phyloP scores from a whole-genome alignment of 1,140 invertebrate genomes.

The Temnothorax curvispinosus region DNA sequence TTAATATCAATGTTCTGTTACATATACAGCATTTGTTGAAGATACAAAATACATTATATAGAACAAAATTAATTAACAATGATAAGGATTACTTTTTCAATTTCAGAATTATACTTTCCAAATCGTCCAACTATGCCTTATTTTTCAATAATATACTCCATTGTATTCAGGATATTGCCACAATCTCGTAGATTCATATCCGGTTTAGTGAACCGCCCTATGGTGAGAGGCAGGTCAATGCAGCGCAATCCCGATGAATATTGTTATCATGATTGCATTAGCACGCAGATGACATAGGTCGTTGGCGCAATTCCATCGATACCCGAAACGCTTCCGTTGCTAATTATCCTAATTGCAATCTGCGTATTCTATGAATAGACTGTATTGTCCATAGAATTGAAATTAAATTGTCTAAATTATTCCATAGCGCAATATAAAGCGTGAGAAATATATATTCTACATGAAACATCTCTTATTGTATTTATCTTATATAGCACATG shows the following conservation, averaged over 20 bases:
- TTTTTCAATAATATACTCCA: background rate
- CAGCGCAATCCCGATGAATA: constrained; percentile 30
- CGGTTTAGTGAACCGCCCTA: background rate
- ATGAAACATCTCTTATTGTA: background rate
- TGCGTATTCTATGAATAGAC: background rate
- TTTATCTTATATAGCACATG: background rate
- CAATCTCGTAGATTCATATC: background rate
- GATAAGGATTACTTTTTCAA: background rate
- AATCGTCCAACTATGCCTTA: background rate
- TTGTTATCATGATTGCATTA: constrained; percentile 43
- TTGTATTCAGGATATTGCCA: background rate
- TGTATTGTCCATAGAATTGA: background rate
- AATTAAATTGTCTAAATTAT: constrained; percentile 12
- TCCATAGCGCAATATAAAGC: background rate
- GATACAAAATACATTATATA: background rate
- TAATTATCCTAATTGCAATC: constrained; percentile 48
- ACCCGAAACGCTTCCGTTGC: background rate
- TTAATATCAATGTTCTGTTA: constrained; percentile 22
- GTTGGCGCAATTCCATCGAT: constrained; percentile 20
- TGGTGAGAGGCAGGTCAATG: background rate
- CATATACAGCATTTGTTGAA: background rate
- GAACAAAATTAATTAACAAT: background rate
- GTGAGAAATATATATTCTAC: background rate
- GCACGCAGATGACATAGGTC: background rate
- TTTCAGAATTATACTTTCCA: no score